Conservation (phyloP, 2,113 vertebrate genomes). For the Lampris megalopsis region DNA sequence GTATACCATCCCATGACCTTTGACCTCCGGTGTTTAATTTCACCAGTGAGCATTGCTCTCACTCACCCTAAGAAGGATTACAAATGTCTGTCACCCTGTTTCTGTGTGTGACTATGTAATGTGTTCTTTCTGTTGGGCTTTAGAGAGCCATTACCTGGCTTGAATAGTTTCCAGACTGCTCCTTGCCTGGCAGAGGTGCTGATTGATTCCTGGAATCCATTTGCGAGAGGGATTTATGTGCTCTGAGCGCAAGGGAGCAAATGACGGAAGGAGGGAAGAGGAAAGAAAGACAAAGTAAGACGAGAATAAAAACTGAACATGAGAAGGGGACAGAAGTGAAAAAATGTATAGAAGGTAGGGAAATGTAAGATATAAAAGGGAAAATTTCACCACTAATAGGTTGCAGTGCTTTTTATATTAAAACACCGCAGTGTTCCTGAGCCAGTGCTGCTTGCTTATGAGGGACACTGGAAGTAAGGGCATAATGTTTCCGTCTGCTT, state of each 20-base stretch:
- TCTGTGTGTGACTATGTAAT: slow-evolving; percentile 35
- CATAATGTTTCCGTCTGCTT: slow-evolving; percentile 26
- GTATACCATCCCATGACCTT: slow-evolving; percentile 53
- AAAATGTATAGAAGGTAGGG: background rate
- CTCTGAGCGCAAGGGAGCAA: slow-evolving; percentile 21
- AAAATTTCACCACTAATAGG: background rate
- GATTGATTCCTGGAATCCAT: slow-evolving; percentile 69
- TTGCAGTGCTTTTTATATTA: slow-evolving; percentile 22
- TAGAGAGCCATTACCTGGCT: slow-evolving; percentile 41
- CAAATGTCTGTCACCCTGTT: slow-evolving; percentile 51
- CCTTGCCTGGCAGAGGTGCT: slow-evolving; percentile 55
- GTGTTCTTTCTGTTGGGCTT: slow-evolving; percentile 34
- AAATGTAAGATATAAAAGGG: slow-evolving; percentile 4
- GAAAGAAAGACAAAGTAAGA: background rate
- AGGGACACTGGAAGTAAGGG: slow-evolving; percentile 46
- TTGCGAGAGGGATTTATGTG: slow-evolving; percentile 63
- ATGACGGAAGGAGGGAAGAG: background rate
- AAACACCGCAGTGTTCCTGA: background rate
- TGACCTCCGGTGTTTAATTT: slow-evolving; percentile 45
- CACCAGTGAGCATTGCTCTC: slow-evolving; percentile 26
- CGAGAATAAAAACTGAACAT: background rate
- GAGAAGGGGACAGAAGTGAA: background rate
- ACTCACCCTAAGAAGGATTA: slow-evolving; percentile 14
- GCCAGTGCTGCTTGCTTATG: slow-evolving; percentile 12
- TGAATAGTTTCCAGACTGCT: slow-evolving; percentile 58